phyloP scores from a whole-genome alignment of 2,797 vertebrate species.

The Propithecus deckenii region DNA sequence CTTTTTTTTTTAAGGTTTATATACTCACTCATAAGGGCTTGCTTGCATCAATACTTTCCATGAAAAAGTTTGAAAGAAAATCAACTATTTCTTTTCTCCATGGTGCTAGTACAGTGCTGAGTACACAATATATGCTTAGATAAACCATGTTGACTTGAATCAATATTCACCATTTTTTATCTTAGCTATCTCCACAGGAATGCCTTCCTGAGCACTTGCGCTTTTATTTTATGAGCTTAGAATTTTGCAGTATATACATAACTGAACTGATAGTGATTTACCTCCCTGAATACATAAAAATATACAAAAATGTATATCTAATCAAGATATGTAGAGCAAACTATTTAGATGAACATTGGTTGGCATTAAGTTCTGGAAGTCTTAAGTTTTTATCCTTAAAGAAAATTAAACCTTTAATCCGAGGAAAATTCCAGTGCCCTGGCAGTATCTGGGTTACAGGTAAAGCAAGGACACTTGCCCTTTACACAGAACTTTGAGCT shows the following conservation, averaged over 20 bases:
- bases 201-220: not conserved
- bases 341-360: not conserved
- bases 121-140: not conserved
- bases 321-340: not conserved
- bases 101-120: not conserved
- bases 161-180: not conserved
- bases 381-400: not conserved
- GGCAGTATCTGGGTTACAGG: not conserved
- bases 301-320: not conserved
- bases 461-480: not conserved
- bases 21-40: not conserved
- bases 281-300: not conserved
- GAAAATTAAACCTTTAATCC: not conserved
- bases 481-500: not conserved
- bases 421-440: not conserved
- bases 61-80: slow-evolving; percentile 22
- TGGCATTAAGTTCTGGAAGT: not conserved
- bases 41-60: not conserved
- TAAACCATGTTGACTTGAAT: not conserved
- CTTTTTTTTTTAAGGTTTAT: not conserved
- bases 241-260: not conserved
- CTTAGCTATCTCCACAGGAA: not conserved
- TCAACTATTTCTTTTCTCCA: not conserved
- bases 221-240: not conserved
- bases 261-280: not conserved